phyloP scores from a whole-genome alignment of 2,113 vertebrate genomes.

The Tetrao urogallus region DNA sequence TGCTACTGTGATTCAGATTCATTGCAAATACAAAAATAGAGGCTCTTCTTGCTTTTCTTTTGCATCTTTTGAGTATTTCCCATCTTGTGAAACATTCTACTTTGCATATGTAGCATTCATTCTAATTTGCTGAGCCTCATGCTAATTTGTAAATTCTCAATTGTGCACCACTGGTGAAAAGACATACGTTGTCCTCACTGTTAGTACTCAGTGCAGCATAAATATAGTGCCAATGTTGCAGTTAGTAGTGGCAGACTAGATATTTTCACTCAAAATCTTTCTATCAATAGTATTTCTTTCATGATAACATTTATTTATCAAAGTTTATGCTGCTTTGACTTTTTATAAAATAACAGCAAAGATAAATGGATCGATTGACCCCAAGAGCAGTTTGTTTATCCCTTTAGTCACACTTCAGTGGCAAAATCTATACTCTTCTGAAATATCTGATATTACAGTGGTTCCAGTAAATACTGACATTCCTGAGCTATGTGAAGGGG shows the following conservation, averaged over 20 bases:
- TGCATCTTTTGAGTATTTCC: background rate
- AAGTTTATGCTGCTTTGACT: conserved; percentile 82
- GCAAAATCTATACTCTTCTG: conserved; percentile 85
- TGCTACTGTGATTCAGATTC: background rate
- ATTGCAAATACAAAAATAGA: conserved; percentile 18
- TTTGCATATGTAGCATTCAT: background rate
- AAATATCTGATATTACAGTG: conserved; percentile 83
- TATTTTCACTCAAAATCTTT: conserved; percentile 42
- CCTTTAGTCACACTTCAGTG: conserved; percentile 87
- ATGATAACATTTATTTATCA: conserved; percentile 82
- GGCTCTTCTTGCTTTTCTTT: background rate
- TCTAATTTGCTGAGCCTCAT: background rate
- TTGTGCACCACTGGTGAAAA: background rate
- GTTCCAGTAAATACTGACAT: conserved; percentile 85
- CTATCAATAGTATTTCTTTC: conserved; percentile 75
- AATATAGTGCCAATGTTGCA: conserved; percentile 41
- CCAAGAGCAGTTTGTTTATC: conserved; percentile 86
- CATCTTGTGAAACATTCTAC: background rate
- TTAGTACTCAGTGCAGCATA: conserved; percentile 34
- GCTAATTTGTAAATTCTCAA: background rate
- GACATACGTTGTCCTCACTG: background rate
- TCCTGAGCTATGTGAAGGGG: conserved; percentile 78
- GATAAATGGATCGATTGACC: conserved; percentile 87
- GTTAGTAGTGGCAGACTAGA: background rate
- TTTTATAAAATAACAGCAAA: conserved; percentile 83